Conservation (phyloP, 2,797 vertebrate species). For the Anolis apletophallus region DNA sequence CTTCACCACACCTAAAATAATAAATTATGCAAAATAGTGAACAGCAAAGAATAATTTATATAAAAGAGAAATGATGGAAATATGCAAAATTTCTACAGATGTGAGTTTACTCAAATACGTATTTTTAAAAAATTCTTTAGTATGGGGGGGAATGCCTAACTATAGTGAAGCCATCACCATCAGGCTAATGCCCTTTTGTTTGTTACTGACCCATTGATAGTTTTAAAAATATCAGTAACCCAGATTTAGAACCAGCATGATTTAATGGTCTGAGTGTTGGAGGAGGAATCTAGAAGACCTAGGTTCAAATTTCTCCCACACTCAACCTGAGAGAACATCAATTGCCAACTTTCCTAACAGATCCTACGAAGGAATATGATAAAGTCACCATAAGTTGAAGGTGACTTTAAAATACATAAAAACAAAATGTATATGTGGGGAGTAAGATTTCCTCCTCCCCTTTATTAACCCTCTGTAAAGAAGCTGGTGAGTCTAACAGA, state of each 20-base stretch:
- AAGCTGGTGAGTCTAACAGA: not conserved
- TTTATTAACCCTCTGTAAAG: no score
- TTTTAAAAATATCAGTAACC: not conserved
- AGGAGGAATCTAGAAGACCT: no score
- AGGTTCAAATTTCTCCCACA: no score
- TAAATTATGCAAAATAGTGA: not conserved
- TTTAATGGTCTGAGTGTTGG: not conserved
- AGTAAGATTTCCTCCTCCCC: no score
- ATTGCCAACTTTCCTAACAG: no score
- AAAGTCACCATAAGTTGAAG: no score
- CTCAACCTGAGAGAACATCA: no score
- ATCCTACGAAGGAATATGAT: no score
- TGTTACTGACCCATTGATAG: not conserved
- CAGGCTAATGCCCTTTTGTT: not conserved
- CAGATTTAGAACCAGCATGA: not conserved
- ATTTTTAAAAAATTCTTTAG: not conserved
- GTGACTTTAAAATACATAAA: no score
- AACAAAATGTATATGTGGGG: no score
- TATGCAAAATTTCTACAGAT: not conserved
- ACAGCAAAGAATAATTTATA: not conserved
- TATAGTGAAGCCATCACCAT: not conserved
- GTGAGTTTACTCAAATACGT: not conserved
- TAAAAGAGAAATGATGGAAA: not conserved
- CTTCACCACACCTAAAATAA: not conserved
- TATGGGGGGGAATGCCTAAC: not conserved